phyloP scores from a whole-genome alignment of 2,888 invertebrate genomes.

The Metopia argyrocephala region DNA sequence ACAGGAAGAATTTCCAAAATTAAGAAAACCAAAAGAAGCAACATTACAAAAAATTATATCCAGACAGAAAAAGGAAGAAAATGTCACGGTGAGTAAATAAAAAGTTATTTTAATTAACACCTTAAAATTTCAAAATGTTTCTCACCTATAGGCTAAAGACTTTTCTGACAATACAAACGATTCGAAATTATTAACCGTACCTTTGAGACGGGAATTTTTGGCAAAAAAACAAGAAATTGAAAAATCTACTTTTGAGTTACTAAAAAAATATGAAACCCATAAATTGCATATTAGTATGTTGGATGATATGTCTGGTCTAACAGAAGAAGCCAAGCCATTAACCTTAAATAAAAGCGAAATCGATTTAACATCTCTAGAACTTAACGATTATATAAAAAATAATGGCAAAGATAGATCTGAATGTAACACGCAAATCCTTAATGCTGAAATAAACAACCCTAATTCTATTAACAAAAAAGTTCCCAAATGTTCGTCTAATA shows the following conservation, averaged over 20 bases:
- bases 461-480: not conserved
- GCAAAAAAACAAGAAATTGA: constrained; percentile 11
- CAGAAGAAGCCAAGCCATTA: constrained; percentile 7
- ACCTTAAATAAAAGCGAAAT: not conserved
- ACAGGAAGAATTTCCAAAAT: constrained; percentile 31
- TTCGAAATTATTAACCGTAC: not conserved
- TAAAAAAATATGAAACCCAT: constrained; percentile 13
- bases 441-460: not conserved
- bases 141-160: not conserved
- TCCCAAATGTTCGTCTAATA: not conserved
- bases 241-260: not conserved
- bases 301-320: not conserved
- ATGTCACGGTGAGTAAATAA: not conserved
- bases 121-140: not conserved
- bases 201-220: constrained; percentile 18
- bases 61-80: not conserved
- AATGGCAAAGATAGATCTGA: not conserved
- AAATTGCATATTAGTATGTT: not conserved
- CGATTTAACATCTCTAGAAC: too few species aligned
- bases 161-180: not conserved
- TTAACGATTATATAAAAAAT: not conserved
- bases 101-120: not conserved
- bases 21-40: constrained; percentile 14
- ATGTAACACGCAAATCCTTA: not conserved
- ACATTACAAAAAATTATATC: constrained; percentile 25